Percentiles rank a stretch among this genome's conserved stretches.
Conservation (phyloP, 1,140 invertebrate genomes). For the Temnothorax nylanderi region DNA sequence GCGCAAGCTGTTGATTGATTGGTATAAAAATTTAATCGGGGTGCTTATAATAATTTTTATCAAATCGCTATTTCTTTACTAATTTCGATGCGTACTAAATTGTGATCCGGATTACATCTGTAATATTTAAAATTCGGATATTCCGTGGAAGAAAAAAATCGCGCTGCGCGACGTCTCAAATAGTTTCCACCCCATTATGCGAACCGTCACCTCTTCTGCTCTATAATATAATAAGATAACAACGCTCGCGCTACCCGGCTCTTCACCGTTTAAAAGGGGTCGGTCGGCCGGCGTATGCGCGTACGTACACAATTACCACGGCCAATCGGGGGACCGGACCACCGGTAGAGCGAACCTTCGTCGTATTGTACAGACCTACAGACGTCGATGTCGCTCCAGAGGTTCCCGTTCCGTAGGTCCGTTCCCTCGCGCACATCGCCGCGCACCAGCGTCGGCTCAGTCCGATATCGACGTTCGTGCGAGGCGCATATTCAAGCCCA, state of each 20-base stretch:
- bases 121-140: background rate
- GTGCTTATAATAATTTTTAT: background rate
- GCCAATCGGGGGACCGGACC: slow-evolving; percentile 62
- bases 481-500: slow-evolving; percentile 67
- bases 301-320: slow-evolving; percentile 66
- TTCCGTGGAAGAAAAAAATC: background rate
- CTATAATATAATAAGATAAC: slow-evolving; percentile 48
- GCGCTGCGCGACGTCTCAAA: background rate
- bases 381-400: slow-evolving; percentile 65
- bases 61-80: background rate
- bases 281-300: slow-evolving; percentile 58
- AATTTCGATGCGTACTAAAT: background rate
- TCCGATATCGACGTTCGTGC: slow-evolving; percentile 79
- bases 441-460: slow-evolving; percentile 75
- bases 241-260: slow-evolving; percentile 44
- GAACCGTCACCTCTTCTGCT: background rate
- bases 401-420: slow-evolving; percentile 57
- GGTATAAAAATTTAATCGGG: background rate
- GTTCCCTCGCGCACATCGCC: slow-evolving; percentile 70
- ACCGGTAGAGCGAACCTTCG: slow-evolving; percentile 61
- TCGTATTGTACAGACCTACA: slow-evolving; percentile 47
- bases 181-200: slow-evolving; percentile 5
- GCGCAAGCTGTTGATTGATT: background rate
- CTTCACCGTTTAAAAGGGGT: slow-evolving; percentile 38
- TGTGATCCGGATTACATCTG: background rate